Percentiles rank a stretch among this genome's conserved stretches.
Evolutionary conservation across 2,113 vertebrate genomes (phyloP).

Genomic region (Zosterops lateralis): DNA sequence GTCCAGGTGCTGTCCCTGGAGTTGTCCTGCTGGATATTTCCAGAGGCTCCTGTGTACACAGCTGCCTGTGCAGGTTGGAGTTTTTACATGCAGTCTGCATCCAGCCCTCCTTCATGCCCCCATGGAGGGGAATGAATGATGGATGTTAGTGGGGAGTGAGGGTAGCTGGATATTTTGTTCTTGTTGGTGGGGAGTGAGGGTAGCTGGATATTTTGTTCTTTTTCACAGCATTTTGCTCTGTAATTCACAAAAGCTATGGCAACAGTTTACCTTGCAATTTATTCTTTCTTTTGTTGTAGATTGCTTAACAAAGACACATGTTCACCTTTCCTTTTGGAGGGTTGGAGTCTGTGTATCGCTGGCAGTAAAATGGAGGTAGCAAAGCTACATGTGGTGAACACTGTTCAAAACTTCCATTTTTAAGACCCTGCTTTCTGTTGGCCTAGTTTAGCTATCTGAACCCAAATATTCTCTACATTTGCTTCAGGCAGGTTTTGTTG

Average conservation of each 20-base stretch:
- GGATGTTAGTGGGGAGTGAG: background rate
- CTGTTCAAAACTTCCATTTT: background rate
- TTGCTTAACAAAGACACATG: background rate
- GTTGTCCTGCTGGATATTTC: background rate
- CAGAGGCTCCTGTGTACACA: background rate
- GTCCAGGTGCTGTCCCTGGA: background rate
- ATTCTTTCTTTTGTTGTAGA: background rate
- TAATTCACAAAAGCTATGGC: background rate
- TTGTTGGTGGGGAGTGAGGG: background rate
- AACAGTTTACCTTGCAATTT: background rate
- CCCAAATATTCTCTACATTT: background rate
- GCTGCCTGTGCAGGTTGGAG: background rate
- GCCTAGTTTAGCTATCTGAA: background rate
- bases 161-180: background rate
- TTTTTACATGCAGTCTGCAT: background rate
- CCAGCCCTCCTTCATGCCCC: background rate
- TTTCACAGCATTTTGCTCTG: background rate
- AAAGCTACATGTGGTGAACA: background rate
- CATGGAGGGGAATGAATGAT: background rate
- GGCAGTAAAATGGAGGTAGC: background rate
- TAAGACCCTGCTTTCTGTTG: background rate
- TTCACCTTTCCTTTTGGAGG: background rate
- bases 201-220: background rate
- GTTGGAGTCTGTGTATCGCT: background rate
- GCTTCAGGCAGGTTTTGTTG: constrained; percentile 11